These are phyloP conservation scores for Phrynocephalus forsythii DNA, from an alignment of 2,797 vertebrate species.

Conservation along the genomic window DNA sequence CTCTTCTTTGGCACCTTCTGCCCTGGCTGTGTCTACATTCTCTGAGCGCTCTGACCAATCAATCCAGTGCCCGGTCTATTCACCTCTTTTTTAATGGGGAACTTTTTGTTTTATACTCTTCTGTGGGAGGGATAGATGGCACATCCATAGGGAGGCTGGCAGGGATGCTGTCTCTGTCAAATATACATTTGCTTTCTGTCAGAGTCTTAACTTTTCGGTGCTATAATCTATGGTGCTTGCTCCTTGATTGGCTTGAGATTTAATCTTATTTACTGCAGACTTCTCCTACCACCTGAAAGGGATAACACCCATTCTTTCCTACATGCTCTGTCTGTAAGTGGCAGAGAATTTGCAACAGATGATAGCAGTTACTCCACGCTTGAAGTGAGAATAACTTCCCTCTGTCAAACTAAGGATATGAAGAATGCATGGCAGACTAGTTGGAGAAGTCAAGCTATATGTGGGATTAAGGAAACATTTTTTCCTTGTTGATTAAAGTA, in stretches of 20 bases:
- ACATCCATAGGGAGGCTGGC: too few relatives aligned
- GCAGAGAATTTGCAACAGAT: conserved; percentile 1
- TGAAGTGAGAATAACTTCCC: background rate
- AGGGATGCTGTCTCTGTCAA: too few relatives aligned
- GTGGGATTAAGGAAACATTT: background rate
- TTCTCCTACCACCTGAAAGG: background rate
- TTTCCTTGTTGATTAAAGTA: conserved; percentile 19
- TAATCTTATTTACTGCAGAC: conserved; percentile 40
- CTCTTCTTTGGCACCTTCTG: too few relatives aligned
- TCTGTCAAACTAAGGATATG: background rate
- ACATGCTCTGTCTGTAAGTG: conserved; percentile 4
- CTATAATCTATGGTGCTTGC: background rate
- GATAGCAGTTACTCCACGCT: conserved; percentile 10
- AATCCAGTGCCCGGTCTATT: too few relatives aligned
- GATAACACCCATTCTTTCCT: conserved; percentile 1
- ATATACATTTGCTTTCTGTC: conserved; percentile 5
- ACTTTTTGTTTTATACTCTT: too few relatives aligned
- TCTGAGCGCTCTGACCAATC: too few relatives aligned
- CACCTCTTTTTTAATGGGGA: too few relatives aligned
- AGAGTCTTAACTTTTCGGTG: background rate
- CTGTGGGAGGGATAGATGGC: too few relatives aligned
- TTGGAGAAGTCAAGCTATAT: conserved; percentile 21
- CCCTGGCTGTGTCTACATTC: too few relatives aligned
- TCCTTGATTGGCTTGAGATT: background rate
- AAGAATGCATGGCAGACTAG: background rate